A percentile compares a stretch with the other conserved stretches of the same genome.
These are phyloP conservation scores for Psittacula cyanocephala DNA, from an alignment of 2,113 vertebrate genomes.

Conservation along the genomic window DNA sequence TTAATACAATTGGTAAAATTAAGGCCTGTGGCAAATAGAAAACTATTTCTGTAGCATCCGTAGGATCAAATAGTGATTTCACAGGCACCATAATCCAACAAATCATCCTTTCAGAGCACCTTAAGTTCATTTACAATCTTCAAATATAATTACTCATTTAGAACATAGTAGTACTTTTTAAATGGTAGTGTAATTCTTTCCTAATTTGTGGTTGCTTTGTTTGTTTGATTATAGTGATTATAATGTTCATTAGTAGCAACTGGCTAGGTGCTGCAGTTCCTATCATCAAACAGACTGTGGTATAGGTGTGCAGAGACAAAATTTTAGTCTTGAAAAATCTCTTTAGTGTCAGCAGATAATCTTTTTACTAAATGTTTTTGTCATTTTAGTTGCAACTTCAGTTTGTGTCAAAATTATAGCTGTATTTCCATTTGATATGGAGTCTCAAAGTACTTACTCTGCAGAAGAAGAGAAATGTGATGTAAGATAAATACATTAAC, in stretches of 20 bases:
- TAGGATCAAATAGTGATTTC: neutral
- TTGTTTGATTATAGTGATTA: conserved; percentile 73
- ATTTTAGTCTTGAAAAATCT: conserved; percentile 33
- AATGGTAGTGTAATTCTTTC: conserved; percentile 55
- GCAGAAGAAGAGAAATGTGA: neutral
- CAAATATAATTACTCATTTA: conserved; percentile 56
- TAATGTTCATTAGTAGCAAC: conserved; percentile 62
- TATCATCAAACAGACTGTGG: conserved; percentile 46
- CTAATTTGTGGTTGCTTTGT: conserved; percentile 69
- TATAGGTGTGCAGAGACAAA: conserved; percentile 1
- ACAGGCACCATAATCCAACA: neutral
- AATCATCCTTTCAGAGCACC: neutral
- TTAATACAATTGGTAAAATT: neutral
- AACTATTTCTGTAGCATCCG: neutral
- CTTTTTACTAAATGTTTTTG: conserved; percentile 17
- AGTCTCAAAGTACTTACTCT: neutral
- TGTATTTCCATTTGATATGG: conserved; percentile 12
- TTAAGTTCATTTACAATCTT: conserved; percentile 40
- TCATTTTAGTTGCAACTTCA: conserved; percentile 23
- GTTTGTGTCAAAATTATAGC: conserved; percentile 29
- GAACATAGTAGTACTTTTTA: conserved; percentile 46
- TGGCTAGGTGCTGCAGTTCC: conserved; percentile 51
- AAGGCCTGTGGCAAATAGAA: neutral
- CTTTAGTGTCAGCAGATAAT: conserved; percentile 12
- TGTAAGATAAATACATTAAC: neutral